Percentiles rank a stretch among this genome's conserved stretches.
phyloP scores from a whole-genome alignment of 2,113 vertebrate genomes.

The Pica pica region DNA sequence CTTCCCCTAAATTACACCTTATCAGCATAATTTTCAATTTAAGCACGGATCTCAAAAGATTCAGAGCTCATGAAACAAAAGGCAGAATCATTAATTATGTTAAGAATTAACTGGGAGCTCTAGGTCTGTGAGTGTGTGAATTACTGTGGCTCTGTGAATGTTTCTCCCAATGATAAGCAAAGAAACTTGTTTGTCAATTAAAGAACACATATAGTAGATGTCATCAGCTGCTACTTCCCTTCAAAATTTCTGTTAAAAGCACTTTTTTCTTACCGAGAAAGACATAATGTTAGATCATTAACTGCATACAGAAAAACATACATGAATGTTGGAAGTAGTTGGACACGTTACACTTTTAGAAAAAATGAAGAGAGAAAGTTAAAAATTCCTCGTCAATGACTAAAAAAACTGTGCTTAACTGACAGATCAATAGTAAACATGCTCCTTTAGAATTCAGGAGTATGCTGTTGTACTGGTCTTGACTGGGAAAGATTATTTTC shows the following conservation, averaged over 20 bases:
- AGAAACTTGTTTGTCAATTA: neutral
- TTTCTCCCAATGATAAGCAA: neutral
- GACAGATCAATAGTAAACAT: neutral
- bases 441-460: neutral
- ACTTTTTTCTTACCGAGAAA: neutral
- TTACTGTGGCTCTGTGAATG: neutral
- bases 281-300: neutral
- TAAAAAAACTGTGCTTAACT: neutral
- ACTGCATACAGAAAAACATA: neutral
- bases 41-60: neutral
- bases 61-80: neutral
- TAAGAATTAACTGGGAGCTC: neutral
- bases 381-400: neutral
- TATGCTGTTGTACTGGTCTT: neutral
- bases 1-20: neutral
- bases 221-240: neutral
- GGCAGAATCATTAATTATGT: neutral
- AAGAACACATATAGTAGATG: neutral
- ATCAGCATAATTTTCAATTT: neutral
- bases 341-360: fast-evolving
- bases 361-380: fast-evolving
- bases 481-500: neutral
- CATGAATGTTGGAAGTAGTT: neutral
- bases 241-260: neutral
- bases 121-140: neutral